Conservation (phyloP, 1,140 invertebrate genomes). For the Scaptomyza graminum region DNA sequence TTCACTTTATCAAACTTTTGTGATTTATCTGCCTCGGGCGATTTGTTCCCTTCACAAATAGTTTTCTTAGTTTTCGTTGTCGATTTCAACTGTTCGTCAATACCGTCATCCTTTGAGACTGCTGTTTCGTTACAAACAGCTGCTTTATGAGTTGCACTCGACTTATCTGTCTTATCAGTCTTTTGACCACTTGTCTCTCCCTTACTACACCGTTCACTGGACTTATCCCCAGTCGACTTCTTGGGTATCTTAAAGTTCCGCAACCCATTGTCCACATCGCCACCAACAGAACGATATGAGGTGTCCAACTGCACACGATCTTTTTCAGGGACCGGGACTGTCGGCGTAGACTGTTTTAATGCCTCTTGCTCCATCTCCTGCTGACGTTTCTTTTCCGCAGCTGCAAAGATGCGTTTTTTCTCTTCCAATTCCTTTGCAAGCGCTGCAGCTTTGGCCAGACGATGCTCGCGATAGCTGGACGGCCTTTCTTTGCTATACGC, state of each 20-base stretch:
- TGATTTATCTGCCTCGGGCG: background rate
- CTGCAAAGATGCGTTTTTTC: constrained; percentile 29
- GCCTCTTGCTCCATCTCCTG: constrained; percentile 9
- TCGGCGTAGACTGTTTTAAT: background rate
- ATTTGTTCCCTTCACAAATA: background rate
- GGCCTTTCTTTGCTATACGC: background rate
- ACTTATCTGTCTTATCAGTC: constrained; percentile 11
- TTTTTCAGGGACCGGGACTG: background rate
- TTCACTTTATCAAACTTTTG: background rate
- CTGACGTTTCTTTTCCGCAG: constrained; percentile 33
- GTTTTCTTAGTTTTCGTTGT: background rate
- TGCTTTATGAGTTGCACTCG: background rate
- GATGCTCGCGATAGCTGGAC: constrained; percentile 63
- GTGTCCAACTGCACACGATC: constrained; percentile 50
- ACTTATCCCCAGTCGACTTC: constrained; percentile 12
- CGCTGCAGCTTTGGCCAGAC: constrained; percentile 49
- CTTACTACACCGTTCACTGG: too few species aligned
- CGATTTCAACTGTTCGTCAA: too few species aligned
- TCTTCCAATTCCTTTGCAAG: constrained; percentile 5
- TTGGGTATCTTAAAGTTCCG: constrained; percentile 64
- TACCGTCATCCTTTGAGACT: background rate
- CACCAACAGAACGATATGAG: constrained; percentile 43
- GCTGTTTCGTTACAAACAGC: constrained; percentile 1
- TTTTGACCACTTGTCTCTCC: constrained; percentile 3
- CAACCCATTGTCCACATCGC: background rate